Evolutionary conservation across 2,888 invertebrate genomes (phyloP), one percentile per base, ranked within the genome.

Genomic region (Masnerella sp.): DNA sequence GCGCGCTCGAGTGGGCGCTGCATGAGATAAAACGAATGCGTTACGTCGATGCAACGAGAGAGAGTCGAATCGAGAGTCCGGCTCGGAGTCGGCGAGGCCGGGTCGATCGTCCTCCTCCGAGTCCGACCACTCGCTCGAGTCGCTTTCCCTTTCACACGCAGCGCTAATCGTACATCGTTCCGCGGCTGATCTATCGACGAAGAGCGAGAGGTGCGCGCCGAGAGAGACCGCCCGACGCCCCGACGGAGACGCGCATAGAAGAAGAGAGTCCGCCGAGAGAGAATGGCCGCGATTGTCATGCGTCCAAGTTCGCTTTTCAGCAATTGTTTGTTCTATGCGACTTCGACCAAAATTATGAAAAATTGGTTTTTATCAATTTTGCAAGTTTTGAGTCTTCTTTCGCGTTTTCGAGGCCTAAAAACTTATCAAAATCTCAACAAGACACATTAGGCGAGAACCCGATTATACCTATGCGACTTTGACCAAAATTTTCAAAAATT

Each of bases 121-220:
- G 69, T 67, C 77, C 59, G 77, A 74, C 75, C 79, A 80, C 80
- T 83, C 80, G 84, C 85, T 83, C 84, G 82, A 81, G 79, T 83
- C 79, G 85, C 85, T 84, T 85, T 85, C 85, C 85, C 85, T 85
- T 85, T 85, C 85, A 85, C 85, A 85, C 85, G 85, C 84, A 83
- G 82, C 79, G 81, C 84, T 84, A 83, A 85, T 84, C 85, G 83
- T 81, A 83, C 81, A 83, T 84, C 83, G 84, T 84, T 80, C 82
- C 79, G 81, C 80, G 82, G 45, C 54, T 51, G 62, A 85, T 83
- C 84, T 80, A 81, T 82, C 79, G 79, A 62, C 59, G 28, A 64
- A 76, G 77, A 64, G 73, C 74, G 76, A 73, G 77, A 72, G 65
- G 68, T 70, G 73, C 67, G 68, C 61, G 64, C 5, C 25, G 62